Percentiles rank a stretch among this genome's conserved stretches.
Conservation (phyloP, 2,888 invertebrate genomes). For the Eumerus sabulonum region DNA sequence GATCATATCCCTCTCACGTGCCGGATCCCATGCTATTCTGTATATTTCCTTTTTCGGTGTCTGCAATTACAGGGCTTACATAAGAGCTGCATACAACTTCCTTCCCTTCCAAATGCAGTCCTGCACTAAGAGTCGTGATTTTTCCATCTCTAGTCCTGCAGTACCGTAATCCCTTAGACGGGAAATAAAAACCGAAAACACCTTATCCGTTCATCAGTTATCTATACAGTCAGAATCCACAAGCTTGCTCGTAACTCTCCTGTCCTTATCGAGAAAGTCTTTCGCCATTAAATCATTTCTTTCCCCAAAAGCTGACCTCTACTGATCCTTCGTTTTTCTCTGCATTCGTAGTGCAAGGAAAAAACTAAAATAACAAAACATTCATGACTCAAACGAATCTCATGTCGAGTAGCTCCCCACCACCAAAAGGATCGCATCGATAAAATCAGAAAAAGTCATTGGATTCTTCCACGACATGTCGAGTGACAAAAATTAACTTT, state of each 20-base stretch:
- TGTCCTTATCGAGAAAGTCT: conserved; percentile 22
- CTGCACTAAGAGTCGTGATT: conserved; percentile 25
- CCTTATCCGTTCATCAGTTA: conserved; percentile 8
- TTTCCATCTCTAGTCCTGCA: conserved; percentile 7
- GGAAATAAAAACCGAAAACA: neutral
- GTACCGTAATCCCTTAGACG: neutral
- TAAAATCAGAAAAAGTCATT: conserved; percentile 39
- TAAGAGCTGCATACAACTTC: neutral
- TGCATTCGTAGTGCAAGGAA: neutral
- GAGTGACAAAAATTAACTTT: conserved; percentile 57
- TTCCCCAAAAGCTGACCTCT: conserved; percentile 17
- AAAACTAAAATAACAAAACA: too few relatives aligned
- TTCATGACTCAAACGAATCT: conserved; percentile 31
- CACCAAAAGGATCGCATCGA: conserved; percentile 48
- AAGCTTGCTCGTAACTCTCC: too few relatives aligned
- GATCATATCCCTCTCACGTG: too few relatives aligned
- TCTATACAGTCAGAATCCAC: neutral
- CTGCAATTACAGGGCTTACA: too few relatives aligned
- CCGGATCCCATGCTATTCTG: too few relatives aligned
- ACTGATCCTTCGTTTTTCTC: conserved; percentile 5
- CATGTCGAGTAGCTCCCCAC: conserved; percentile 34
- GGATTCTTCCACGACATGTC: neutral
- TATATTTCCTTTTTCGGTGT: too few relatives aligned
- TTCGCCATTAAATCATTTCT: conserved; percentile 32
- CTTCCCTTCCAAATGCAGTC: neutral